A percentile compares a stretch with the other conserved stretches of the same genome.
Evolutionary conservation across 2,797 vertebrate species (phyloP).

Genomic region (Rousettus madagascariensis): DNA sequence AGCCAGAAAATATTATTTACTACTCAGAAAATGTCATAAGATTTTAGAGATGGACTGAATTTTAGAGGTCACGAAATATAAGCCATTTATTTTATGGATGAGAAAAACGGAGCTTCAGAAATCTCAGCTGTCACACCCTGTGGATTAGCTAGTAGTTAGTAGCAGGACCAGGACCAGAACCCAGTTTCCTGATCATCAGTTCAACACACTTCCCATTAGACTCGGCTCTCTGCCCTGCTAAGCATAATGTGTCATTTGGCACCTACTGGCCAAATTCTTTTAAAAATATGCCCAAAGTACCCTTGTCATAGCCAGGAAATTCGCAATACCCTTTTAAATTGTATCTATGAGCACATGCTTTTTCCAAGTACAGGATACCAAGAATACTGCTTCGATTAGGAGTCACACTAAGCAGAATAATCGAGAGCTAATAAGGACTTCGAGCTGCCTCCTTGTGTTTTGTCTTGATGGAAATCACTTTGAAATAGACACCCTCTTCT

Average conservation of each 20-base stretch:
- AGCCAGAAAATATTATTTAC: neutral
- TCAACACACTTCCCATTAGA: constrained; percentile 22
- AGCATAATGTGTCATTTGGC: constrained; percentile 20
- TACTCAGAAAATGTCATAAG: neutral
- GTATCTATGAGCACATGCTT: neutral
- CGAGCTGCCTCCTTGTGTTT: constrained; percentile 50
- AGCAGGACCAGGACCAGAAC: neutral
- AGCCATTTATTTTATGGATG: constrained; percentile 17
- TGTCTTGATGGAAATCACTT: constrained; percentile 67
- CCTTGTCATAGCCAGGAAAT: neutral
- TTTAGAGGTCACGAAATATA: neutral
- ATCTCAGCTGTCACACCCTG: neutral
- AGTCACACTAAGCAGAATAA: constrained; percentile 4
- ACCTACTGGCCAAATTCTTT: constrained; percentile 19
- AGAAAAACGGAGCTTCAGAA: constrained; percentile 25
- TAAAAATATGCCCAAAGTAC: constrained; percentile 31
- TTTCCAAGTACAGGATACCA: constrained; percentile 9
- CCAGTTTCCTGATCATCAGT: neutral
- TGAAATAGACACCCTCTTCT: constrained; percentile 25
- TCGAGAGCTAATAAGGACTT: constrained; percentile 45
- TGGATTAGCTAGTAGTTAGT: neutral
- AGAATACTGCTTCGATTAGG: neutral
- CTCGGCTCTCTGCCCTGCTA: neutral
- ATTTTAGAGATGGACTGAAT: neutral
- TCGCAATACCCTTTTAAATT: constrained; percentile 43